Base-by-base conservation (phyloP, 1,140 invertebrate species). In the Temnothorax longispinosus region DNA sequence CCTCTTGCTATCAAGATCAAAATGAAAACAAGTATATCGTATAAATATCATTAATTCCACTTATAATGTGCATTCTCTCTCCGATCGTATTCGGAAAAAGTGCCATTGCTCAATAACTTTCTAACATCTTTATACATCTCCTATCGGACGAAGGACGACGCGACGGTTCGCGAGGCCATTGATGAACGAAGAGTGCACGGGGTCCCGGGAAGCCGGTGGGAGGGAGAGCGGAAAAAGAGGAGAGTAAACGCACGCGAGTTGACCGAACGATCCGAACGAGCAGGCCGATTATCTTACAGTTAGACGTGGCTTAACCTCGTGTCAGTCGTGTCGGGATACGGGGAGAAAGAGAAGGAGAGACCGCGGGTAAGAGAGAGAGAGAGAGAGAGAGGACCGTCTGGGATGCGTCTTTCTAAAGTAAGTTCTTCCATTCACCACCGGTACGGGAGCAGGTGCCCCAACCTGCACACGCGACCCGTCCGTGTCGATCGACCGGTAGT, bases 281-380 rank as follows among this genome's bases (percentile, higher is more conserved):
- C 88, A 87, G 91, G 88, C 81, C 75, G 86, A 88, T 92, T 90
- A 91, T 90, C 91, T 92, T 92, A 92, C 92, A 92, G 92, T 92
- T 92, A 92, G 88, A 92, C 89, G 88, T 89, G 87, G 82, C 86
- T 88, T 87, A 87, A 88, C 85, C 85, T 87, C 77, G 69, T 69
- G 87, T 87, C 62, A 82, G 78, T 74, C 69, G 80, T 84, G 69
- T 84, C 69, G 56, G 80, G 80, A 75, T 47, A 11, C 62, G 15
- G 67, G 21, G 67, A 52, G 3, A 74, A 35, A 74, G 35, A 75
- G 77, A 75, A 0, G 35, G 86, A 56, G 78, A 75, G 21, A 50
- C 1, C 21, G 52, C 21, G 18, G 15, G 64, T 18, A 21, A 56
- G 78, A 75, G 21, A 50, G 21, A 21, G 44, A 35, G 21, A 21